Conservation (phyloP, 2,888 invertebrate genomes). For the Cordilura impudica region DNA sequence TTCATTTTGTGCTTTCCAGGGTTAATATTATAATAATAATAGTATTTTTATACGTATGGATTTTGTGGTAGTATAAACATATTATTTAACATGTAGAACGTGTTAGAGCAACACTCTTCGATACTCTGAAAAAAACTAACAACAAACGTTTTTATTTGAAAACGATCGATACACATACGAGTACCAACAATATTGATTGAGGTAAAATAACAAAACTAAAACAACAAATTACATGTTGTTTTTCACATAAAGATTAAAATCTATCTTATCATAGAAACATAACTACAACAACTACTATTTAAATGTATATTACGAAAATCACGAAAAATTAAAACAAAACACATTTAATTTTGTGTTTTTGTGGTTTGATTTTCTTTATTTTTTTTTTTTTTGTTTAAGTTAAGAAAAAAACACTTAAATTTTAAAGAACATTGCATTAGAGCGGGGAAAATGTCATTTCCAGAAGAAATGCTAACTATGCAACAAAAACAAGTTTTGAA, state of each 20-base stretch:
- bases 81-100: background rate
- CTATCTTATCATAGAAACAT: constrained; percentile 70
- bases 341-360: background rate
- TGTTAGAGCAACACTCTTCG: background rate
- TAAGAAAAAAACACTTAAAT: background rate
- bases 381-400: background rate
- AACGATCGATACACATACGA: background rate
- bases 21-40: background rate
- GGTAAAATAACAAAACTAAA: constrained; percentile 16
- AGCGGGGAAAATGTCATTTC: background rate
- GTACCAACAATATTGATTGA: constrained; percentile 39
- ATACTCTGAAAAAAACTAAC: background rate
- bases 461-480: background rate
- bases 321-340: background rate
- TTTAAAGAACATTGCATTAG: background rate
- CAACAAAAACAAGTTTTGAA: too few relatives aligned
- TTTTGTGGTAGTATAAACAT: background rate
- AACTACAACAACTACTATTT: background rate
- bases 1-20: too few relatives aligned
- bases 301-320: background rate
- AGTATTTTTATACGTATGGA: background rate
- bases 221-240: constrained; percentile 68
- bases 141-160: background rate
- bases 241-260: constrained; percentile 76
- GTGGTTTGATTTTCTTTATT: background rate